These are phyloP conservation scores for Tympanuchus pallidicinctus DNA, from an alignment of 2,113 vertebrate species.

Conservation along the genomic window DNA sequence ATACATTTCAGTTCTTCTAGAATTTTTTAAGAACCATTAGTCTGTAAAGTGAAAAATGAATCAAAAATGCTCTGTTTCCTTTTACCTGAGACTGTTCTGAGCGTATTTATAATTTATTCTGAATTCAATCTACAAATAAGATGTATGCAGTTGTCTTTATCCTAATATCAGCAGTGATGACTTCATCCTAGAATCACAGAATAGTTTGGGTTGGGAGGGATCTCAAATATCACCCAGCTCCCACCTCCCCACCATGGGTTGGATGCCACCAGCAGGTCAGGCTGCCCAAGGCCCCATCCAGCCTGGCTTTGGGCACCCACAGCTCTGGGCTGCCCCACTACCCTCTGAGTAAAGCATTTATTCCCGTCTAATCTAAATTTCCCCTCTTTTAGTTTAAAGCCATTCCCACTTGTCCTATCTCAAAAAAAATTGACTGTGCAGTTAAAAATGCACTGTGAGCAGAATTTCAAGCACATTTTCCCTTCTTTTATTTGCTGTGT, in stretches of 20 bases:
- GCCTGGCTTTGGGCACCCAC: too few relatives aligned
- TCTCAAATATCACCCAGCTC: too few relatives aligned
- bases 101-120: background rate
- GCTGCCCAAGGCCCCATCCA: too few relatives aligned
- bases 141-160: background rate
- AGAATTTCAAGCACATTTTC: conserved; percentile 2
- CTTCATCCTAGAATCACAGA: background rate
- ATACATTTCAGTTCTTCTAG: background rate
- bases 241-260: too few relatives aligned
- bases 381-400: too few relatives aligned
- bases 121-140: background rate
- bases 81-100: background rate
- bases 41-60: background rate
- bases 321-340: too few relatives aligned
- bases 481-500: background rate
- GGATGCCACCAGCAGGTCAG: too few relatives aligned
- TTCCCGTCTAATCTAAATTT: too few relatives aligned
- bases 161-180: background rate
- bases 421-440: background rate
- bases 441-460: conserved; percentile 12
- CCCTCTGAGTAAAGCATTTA: too few relatives aligned
- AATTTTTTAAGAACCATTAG: background rate
- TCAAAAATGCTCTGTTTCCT: background rate
- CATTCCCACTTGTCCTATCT: too few relatives aligned
- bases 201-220: too few relatives aligned